A percentile compares a stretch with the other conserved stretches of the same genome.
phyloP scores from a whole-genome alignment of 2,888 invertebrate species.

The Andrena chrysosceles region DNA sequence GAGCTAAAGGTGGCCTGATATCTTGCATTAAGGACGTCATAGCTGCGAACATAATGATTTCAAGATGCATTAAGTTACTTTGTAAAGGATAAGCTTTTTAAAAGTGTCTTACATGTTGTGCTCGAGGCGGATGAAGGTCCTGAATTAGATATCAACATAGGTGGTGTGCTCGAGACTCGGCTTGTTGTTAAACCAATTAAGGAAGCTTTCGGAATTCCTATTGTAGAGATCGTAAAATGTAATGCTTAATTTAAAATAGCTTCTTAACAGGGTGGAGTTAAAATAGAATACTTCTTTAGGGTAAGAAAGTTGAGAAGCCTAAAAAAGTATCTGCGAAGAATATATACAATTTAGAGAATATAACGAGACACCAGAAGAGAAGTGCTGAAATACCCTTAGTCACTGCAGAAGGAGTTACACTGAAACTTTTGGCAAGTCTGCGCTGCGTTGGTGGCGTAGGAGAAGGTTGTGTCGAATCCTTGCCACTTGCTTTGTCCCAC shows the following conservation, averaged over 20 bases:
- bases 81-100: constrained; percentile 14
- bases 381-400: constrained; percentile 86
- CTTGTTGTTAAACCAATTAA: constrained; percentile 92
- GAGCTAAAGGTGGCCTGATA: constrained; percentile 89
- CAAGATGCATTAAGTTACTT: constrained; percentile 17
- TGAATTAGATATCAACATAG: constrained; percentile 90
- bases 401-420: constrained; percentile 91
- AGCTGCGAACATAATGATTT: constrained; percentile 85
- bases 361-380: constrained; percentile 30
- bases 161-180: constrained; percentile 89
- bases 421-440: constrained; percentile 96
- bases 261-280: neutral
- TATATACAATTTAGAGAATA: constrained; percentile 38
- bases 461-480: constrained; percentile 87
- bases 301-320: constrained; percentile 1
- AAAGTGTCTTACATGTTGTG: constrained; percentile 87
- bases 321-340: constrained; percentile 11
- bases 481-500: constrained; percentile 79
- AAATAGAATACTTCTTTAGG: neutral
- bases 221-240: constrained; percentile 21
- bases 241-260: neutral
- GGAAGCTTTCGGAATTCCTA: constrained; percentile 93
- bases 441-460: constrained; percentile 95
- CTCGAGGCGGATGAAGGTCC: constrained; percentile 90
- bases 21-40: constrained; percentile 87